Percentiles rank a stretch among this genome's conserved stretches.
Evolutionary conservation across 2,113 vertebrate genomes (phyloP).

Genomic region (Carettochelys insculpta): DNA sequence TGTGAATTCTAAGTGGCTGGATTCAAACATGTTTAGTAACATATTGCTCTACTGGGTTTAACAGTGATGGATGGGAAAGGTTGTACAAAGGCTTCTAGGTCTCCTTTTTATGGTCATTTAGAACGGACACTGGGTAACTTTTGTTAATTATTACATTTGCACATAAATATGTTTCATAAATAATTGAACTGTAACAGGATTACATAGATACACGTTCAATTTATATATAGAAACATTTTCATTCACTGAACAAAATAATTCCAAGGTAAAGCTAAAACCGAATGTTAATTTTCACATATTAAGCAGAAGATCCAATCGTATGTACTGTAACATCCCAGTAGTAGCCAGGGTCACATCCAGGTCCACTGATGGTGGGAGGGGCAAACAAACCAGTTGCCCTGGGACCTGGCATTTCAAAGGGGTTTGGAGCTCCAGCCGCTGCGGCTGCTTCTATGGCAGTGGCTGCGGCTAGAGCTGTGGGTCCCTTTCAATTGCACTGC

Average conservation of each 20-base stretch:
- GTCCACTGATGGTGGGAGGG: no score
- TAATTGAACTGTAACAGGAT: neutral
- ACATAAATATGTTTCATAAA: neutral
- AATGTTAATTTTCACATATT: neutral
- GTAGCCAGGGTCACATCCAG: neutral
- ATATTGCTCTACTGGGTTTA: neutral
- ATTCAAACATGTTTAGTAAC: neutral
- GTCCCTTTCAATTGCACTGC: no score
- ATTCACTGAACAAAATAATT: neutral
- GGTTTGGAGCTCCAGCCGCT: no score
- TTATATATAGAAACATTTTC: neutral
- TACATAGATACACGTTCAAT: neutral
- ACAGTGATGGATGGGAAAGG: neutral
- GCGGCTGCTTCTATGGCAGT: no score
- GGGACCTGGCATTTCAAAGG: no score
- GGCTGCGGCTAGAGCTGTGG: no score
- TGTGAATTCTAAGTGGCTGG: neutral
- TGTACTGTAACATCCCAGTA: neutral
- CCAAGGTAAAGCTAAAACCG: neutral
- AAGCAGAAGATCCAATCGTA: neutral
- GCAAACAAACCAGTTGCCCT: no score
- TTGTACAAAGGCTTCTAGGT: neutral
- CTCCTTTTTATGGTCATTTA: neutral
- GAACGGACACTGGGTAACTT: accelerated
- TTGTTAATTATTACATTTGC: neutral